phyloP scores from a whole-genome alignment of 2,888 invertebrate genomes.

The Brachypalpus laphriformis region DNA sequence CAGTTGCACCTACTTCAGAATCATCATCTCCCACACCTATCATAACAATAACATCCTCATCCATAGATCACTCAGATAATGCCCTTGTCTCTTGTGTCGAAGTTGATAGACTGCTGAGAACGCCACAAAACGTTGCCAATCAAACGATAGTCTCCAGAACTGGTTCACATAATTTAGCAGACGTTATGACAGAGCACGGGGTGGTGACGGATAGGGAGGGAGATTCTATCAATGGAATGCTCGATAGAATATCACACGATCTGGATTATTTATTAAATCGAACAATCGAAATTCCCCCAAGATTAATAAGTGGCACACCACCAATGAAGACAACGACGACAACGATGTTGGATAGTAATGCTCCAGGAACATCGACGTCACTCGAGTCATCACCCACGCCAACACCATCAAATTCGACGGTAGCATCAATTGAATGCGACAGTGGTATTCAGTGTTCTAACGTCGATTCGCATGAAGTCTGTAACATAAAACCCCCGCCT shows the following conservation, averaged over 20 bases:
- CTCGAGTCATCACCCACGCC: conserved; percentile 37
- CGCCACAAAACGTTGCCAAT: conserved; percentile 68
- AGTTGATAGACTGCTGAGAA: conserved; percentile 39
- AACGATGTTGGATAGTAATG: conserved; percentile 33
- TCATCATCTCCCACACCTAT: conserved; percentile 75
- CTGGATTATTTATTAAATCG: conserved; percentile 91
- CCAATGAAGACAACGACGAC: conserved; percentile 21
- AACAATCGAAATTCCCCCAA: conserved; percentile 81
- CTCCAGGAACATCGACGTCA: conserved; percentile 7
- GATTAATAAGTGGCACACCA: conserved; percentile 55
- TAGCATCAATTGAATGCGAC: conserved; percentile 58
- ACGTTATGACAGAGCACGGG: neutral
- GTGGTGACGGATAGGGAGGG: conserved; percentile 64
- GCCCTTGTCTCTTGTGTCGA: conserved; percentile 8
- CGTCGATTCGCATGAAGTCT: conserved; percentile 58
- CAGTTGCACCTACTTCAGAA: conserved; percentile 37
- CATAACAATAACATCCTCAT: conserved; percentile 75
- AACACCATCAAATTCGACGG: conserved; percentile 42
- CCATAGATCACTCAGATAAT: conserved; percentile 57
- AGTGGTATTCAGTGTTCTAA: conserved; percentile 41
- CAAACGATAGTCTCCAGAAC: conserved; percentile 68
- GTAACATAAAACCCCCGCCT: conserved; percentile 76
- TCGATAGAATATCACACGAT: conserved; percentile 92
- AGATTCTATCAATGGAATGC: conserved; percentile 84
- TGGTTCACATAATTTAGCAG: neutral